Conservation (phyloP, 2,888 invertebrate genomes). For the Megastigmus dorsalis region DNA sequence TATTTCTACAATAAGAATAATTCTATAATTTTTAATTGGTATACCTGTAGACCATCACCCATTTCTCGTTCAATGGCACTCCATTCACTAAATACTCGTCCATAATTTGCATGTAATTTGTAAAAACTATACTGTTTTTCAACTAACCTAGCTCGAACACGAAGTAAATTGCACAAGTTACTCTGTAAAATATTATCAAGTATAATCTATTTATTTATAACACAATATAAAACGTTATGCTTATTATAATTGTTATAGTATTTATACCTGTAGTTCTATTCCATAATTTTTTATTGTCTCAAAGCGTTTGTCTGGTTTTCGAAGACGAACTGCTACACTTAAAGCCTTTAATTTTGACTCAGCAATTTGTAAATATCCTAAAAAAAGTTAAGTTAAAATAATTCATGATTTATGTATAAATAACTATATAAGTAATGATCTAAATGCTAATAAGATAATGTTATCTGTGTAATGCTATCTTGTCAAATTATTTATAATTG, state of each 20-base stretch:
- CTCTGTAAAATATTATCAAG: constrained; percentile 74
- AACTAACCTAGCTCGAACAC: constrained; percentile 80
- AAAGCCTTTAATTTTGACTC: constrained; percentile 86
- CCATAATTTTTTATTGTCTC: constrained; percentile 86
- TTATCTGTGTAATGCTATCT: too few relatives aligned
- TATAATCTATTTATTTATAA: too few relatives aligned
- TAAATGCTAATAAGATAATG: neutral
- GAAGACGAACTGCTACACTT: constrained; percentile 84
- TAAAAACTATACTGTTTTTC: constrained; percentile 86
- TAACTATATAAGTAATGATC: neutral
- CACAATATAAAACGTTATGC: too few relatives aligned
- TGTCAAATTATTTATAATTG: neutral
- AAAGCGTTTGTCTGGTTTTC: constrained; percentile 84
- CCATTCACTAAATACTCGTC: constrained; percentile 89
- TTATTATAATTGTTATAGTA: neutral
- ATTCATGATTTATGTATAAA: constrained; percentile 61
- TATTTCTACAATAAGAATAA: too few relatives aligned
- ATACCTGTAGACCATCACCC: constrained; percentile 84
- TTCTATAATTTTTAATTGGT: constrained; percentile 36
- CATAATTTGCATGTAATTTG: constrained; percentile 88
- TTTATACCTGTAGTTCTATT: constrained; percentile 80
- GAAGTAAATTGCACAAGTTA: constrained; percentile 72
- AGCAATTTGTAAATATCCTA: constrained; percentile 84
- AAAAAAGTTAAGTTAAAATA: too few relatives aligned
- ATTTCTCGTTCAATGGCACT: constrained; percentile 88